Base-by-base conservation (phyloP, 92 coral and sea anemone species). In the Blastomussa wellsi region DNA sequence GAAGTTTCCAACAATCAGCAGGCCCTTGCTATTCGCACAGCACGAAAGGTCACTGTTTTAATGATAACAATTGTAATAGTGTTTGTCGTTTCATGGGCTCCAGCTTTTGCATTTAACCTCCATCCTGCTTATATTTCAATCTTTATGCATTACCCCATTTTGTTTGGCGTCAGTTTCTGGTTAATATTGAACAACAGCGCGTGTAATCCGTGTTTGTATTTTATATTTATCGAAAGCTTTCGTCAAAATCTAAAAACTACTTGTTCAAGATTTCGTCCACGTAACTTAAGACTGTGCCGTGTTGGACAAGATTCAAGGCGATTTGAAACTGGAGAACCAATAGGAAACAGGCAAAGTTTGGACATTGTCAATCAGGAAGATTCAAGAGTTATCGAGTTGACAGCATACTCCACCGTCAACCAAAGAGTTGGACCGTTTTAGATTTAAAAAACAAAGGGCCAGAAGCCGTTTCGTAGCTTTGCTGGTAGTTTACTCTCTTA, bases 181-280 rank as follows among this genome's bases (percentile, higher is more conserved):
- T 7, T 79, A 9, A 39, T 79, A 7, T 16, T 79, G 13, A 79
- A 60, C 57, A 79, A 36, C 53, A 79, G 83, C 28, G 73, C 83
- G n/a, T 79, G 73, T 41, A 79, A 79, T 44, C 72, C 83, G 36
- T 79, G 83, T 39, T 79, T 79, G 52, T 79, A 79, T 62, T 79
- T 79, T 39, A 60, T 79, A 36, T 79, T 79, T 41, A 79, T 79
- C 37, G 82, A 79, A 62, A 60, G 72, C 53, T 79, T 79, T 37
- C 82, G 72, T 22, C 19, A 29, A 38, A 44, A 42, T 39, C 32
- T 79, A n/a, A 79, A 59, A 79, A 28, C 66, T 51, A 41, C 36
- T 10, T 42, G 64, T 42, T 37, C 32, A 53, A 35, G 52, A 59
- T 64, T 26, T 59, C 66, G 53, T 2, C 13, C 37, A 32, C 51